Evolutionary conservation across 1,140 invertebrate species (phyloP), one percentile per base, ranked within the genome.

Genomic region (Acromyrmex heyeri): DNA sequence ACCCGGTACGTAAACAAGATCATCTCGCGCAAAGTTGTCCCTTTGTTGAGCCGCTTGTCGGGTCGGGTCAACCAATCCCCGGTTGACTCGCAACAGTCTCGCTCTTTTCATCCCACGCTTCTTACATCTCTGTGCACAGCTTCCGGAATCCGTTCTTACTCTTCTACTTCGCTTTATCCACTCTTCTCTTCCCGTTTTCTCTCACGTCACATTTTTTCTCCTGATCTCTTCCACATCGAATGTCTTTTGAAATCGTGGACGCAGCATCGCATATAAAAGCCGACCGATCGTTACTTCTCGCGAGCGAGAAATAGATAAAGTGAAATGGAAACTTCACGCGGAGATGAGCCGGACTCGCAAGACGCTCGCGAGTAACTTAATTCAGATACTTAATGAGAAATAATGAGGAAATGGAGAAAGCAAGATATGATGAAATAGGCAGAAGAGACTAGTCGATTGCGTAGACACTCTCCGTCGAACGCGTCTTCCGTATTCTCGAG

Each of bases 1-100:
- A 95, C 98, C 98, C 91, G 98, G 97, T 98, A 96, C 95, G 95
- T 95, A 93, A 93, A 95, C 91, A 95, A 92, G 88, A 92, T 93
- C 90, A 92, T 86, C 87, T 87, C 64, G 50, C 4, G 67, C 30
- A 75, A 85, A 88, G 24, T 89, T 82, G 10, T 70, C 38, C 48
- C 77, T 64, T 89, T 86, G 81, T 70, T 44, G 57, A 77, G 10
- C 59, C 38, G 59, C 38, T 77, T 30, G 67, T 70, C 27, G 0
- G 7, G 0, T 30, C 34, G 14, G 48, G 34, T 1, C 24, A 27
- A 1, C 30, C 53, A 18, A 82, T 59, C 27, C 18, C 62, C 65
- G 21, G 18, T 50, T 38, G 34, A 50, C 24, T 18, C n/a, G 55
- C 69, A n/a, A 16, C 30, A n/a, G 44, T 30, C 61, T 89, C 50